phyloP scores from a whole-genome alignment of 2,888 invertebrate species.

The Eugnorisma glareosa region DNA sequence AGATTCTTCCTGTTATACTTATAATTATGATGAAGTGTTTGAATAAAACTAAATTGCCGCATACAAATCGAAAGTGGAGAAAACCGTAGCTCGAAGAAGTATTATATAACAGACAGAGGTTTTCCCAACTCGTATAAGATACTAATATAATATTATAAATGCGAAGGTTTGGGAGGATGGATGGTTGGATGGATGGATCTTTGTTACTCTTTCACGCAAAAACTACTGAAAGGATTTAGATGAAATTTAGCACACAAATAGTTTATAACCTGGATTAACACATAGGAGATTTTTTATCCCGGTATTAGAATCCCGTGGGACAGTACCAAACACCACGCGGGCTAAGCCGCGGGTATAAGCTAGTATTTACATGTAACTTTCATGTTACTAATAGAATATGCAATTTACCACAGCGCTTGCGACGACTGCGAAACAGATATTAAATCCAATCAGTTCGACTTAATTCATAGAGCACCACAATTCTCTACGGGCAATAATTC shows the following conservation, averaged over 20 bases:
- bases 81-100: slow-evolving; percentile 24
- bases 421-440: slow-evolving; percentile 10
- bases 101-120: neutral
- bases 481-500: slow-evolving; percentile 34
- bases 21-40: neutral
- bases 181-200: too few relatives aligned
- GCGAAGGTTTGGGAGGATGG: too few relatives aligned
- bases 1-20: neutral
- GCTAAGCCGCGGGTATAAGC: too few relatives aligned
- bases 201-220: too few relatives aligned
- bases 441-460: slow-evolving; percentile 21
- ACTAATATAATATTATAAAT: too few relatives aligned
- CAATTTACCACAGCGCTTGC: slow-evolving; percentile 1
- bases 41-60: slow-evolving; percentile 11
- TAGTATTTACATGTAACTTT: too few relatives aligned
- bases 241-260: too few relatives aligned
- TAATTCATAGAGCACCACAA: slow-evolving; percentile 10
- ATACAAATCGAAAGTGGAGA: slow-evolving; percentile 15
- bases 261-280: too few relatives aligned
- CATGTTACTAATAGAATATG: slow-evolving; percentile 8
- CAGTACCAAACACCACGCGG: too few relatives aligned
- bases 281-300: too few relatives aligned
- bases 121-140: slow-evolving; percentile 27
- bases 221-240: too few relatives aligned
- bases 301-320: too few relatives aligned